Base-by-base conservation (phyloP, 2,113 vertebrate species). In the Hippolais icterina region DNA sequence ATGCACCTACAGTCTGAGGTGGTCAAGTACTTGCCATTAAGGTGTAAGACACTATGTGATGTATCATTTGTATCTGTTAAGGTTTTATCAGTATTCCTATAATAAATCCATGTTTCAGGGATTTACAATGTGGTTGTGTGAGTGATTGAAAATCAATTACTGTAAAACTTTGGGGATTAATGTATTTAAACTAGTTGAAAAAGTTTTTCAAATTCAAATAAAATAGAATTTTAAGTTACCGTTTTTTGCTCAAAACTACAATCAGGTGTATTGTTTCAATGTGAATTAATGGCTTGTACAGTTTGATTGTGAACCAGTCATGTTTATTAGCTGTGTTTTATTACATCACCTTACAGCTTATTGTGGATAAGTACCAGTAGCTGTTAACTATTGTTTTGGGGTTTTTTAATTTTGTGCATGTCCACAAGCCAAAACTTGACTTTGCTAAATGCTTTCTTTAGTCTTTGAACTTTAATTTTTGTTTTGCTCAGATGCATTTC, bases 81-180 rank as follows among this genome's bases (percentile, higher is more conserved):
- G 92, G 90, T 97, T 97, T 97, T 96, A 94, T 95, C 97, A 97
- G 83, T 97, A 94, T 97, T 97, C 65, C 81, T 95, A 19, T 83
- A 94, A 96, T 96, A 97, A 97, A 97, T 96, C 87, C 87, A 37
- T 77, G 52, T 95, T 97, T 96, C 93, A 96, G 96, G 96, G 96
- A 91, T 97, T 97, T 94, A 93, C 66, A 54, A 12, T 59, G 91
- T 91, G 71, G 68, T 90, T 95, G 88, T 94, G 76, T 66, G 68
- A 86, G 76, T 94, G 85, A 68, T 82, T 86, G 64, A 88, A 94
- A 94, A 76, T 90, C 76, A 75, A 64, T 95, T 96, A 89, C 88
- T 97, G 96, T 97, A 95, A 94, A 84, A 92, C 80, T 94, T 94
- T 50, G 92, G 88, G 96, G 94, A 81, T 97, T 91, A 78, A 96